Base-by-base conservation (phyloP, 2,797 vertebrate species). In the Esox lucius region DNA sequence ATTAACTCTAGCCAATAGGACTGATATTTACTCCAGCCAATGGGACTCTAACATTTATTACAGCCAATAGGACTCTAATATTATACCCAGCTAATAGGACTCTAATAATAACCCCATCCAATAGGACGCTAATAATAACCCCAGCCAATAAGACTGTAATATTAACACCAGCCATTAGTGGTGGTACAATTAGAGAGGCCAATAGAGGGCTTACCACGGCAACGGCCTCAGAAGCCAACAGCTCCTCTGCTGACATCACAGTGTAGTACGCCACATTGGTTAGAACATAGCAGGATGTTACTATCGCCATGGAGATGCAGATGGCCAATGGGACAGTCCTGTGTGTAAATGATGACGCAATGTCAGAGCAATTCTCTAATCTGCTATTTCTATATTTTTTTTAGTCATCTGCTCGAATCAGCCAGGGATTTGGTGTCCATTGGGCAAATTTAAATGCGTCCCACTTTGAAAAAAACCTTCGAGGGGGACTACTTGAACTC, bases 201-300 rank as follows among this genome's bases (percentile, higher is more conserved):
- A 46, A 46, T 68, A 24, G 42, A 26, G 24, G 5, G 9, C 35
- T 15, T 85, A 99, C 98, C 95, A 98, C 96, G 26, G 97, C 98
- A 48, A 99, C 97, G 0, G 97, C 96, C 3, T 91, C 89, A 1
- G 97, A 98, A 69, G 91, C 90, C 75, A 98, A 83, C 78, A 99
- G 85, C 83, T 97, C 96, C 77, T 96, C 94, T 0, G 96, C 94
- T 66, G 95, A 94, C 89, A 99, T 95, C 81, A 97, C 94, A 0
- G 96, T 94, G 85, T 95, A 98, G 91, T 99, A 99, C n/a, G 98
- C 96, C 90, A 99, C 93, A 9, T 99, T 99, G 77, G 94, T 95
- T 84, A 99, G 90, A 79, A 97, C 95, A 12, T 97, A 99, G 89
- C 95, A 95, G 75, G 90, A 68, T 22, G 95, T 98, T 84, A 99